These are phyloP conservation scores for Sinella curviseta DNA, from an alignment of 1,140 invertebrate genomes.

Conservation along the genomic window DNA sequence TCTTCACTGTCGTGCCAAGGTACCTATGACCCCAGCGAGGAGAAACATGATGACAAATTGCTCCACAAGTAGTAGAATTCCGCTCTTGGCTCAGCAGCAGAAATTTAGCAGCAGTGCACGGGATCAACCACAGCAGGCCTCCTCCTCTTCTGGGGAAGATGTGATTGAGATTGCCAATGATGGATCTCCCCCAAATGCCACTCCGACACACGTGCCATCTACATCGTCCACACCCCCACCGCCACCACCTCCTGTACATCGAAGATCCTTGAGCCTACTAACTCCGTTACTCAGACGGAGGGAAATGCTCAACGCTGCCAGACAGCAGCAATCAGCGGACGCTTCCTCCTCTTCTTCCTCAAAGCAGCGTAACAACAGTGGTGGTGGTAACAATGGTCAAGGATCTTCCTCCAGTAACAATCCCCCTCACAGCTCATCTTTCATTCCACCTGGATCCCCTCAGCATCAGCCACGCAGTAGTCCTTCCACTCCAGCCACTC, in stretches of 20 bases:
- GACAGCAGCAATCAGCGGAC: constrained; percentile 17
- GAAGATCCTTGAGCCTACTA: constrained; percentile 39
- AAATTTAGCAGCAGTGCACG: neutral
- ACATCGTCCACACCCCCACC: constrained; percentile 31
- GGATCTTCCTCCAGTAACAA: neutral
- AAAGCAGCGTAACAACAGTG: neutral
- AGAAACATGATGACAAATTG: constrained; percentile 11
- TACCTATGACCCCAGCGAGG: constrained; percentile 12
- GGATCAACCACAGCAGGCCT: neutral
- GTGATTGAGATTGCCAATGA: neutral
- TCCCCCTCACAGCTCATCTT: constrained; percentile 38
- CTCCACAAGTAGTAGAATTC: neutral
- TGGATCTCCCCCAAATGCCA: neutral
- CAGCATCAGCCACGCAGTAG: constrained; percentile 41
- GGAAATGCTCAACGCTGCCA: constrained; percentile 27
- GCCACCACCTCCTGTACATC: constrained; percentile 43
- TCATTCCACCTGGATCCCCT: constrained; percentile 44
- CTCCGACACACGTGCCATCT: constrained; percentile 28
- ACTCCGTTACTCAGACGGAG: constrained; percentile 42
- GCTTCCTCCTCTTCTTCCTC: neutral
- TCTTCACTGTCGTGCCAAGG: constrained; percentile 19
- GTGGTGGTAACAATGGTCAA: neutral
- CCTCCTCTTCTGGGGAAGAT: neutral
- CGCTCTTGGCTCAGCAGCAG: neutral
- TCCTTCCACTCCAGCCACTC: constrained; percentile 40